Base-by-base conservation (phyloP, 2,113 vertebrate species). In the Oreochromis tanganicae region DNA sequence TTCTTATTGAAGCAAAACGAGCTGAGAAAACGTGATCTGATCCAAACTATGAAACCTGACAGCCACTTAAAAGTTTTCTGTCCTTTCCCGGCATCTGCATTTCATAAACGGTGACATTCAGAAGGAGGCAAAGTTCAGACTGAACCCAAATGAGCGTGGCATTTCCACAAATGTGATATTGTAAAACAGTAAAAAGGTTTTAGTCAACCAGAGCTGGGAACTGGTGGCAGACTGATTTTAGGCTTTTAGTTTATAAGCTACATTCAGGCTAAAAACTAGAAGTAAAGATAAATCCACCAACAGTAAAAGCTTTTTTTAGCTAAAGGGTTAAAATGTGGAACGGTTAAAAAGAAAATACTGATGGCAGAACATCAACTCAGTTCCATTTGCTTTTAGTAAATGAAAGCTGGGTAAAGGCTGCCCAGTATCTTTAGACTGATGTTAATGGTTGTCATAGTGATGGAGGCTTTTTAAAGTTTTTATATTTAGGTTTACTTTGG, bases 361-460 rank as follows among this genome's bases (percentile, higher is more conserved):
- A 75, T 32, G 71, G 16, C 24, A 27, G 4, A 75, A 48, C 71
- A 48, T 75, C 16, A 75, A 73, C 41, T 46, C 41, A 7, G 43
- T 29, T 29, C 9, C 43, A 50, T 50, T 75, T 75, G 24, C 43
- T 73, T 43, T 73, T 73, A 11, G 43, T 29, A 75, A 48, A 68
- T 17, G 9, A 55, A 63, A 29, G 46, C 85, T 2, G 24, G 5
- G 32, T 38, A 3, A 27, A 57, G 41, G 54, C 55, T 81, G 80
- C 16, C 14, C 43, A 6, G 3, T 2, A 0, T 27, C 10, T 80
- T 36, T 21, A 66, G 48, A 43, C 9, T 4, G 43, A 29, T 63
- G 81, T 81, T 56, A 75, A 36, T 38, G 48, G 88, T 87, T 87
- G 88, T 57, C 88, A 90, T 82, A 32, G 85, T 4, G 5, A 82